phyloP scores from a whole-genome alignment of 2,797 vertebrate species.

The Trachops cirrhosus region DNA sequence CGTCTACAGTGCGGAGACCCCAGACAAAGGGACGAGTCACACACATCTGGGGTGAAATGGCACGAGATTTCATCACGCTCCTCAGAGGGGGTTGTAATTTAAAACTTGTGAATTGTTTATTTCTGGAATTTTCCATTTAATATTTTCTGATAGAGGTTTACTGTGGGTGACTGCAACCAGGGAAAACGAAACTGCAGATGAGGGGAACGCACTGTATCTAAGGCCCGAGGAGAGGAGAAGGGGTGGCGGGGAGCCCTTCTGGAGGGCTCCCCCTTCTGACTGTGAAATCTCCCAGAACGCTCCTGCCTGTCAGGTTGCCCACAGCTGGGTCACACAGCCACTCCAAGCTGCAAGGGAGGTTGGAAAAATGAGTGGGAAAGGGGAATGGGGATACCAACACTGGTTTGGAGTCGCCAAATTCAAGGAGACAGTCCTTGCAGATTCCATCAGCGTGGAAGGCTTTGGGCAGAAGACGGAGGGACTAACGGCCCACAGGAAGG shows the following conservation, averaged over 20 bases:
- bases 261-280: not conserved
- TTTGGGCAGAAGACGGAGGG: not conserved
- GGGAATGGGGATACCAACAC: not conserved
- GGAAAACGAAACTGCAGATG: not conserved
- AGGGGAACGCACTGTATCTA: not conserved
- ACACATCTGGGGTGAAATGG: accelerated
- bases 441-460: not conserved
- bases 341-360: not conserved
- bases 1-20: accelerated
- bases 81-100: not conserved
- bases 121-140: not conserved
- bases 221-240: not conserved
- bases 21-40: not conserved
- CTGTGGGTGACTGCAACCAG: not conserved
- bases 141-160: not conserved
- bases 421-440: not conserved
- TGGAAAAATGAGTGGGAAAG: not conserved
- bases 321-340: not conserved
- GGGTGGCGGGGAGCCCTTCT: accelerated
- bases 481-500: not conserved
- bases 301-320: not conserved
- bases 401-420: not conserved
- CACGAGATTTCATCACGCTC: not conserved
- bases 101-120: not conserved
- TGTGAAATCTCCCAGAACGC: not conserved